A percentile compares a stretch with the other conserved stretches of the same genome.
Conservation (phyloP, 2,888 invertebrate species). For the Cosmorhoe ocellata region DNA sequence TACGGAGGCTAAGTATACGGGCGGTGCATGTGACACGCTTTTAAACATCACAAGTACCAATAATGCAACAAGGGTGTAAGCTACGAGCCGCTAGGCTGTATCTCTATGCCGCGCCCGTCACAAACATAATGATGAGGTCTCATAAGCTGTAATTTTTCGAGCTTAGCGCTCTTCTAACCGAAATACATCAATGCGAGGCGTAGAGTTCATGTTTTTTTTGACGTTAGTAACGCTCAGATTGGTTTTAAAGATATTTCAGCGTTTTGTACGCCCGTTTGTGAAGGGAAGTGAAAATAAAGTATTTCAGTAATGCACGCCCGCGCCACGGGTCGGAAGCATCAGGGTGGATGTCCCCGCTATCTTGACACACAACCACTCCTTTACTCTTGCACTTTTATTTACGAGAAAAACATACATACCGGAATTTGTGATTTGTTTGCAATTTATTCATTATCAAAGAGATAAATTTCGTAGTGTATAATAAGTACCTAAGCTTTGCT, state of each 20-base stretch:
- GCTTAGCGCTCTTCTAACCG: too few species aligned
- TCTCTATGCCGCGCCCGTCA: too few species aligned
- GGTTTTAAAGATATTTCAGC: conserved; percentile 12
- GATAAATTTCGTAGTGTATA: too few species aligned
- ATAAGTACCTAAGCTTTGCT: too few species aligned
- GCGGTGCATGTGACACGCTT: conserved; percentile 35
- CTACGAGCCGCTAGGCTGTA: too few species aligned
- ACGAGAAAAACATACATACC: conserved; percentile 55
- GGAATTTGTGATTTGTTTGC: conserved; percentile 50
- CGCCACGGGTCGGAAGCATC: conserved; percentile 58
- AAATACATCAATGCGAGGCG: too few species aligned
- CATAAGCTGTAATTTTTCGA: too few species aligned
- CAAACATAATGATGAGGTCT: too few species aligned
- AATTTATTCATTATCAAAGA: conserved; percentile 5
- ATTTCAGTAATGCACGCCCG: conserved; percentile 61
- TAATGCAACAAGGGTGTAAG: too few species aligned
- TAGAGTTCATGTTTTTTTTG: too few species aligned
- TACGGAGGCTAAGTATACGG: conserved; percentile 45
- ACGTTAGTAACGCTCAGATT: too few species aligned
- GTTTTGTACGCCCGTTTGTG: conserved; percentile 44
- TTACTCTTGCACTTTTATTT: conserved; percentile 64
- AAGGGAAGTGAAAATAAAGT: conserved; percentile 58
- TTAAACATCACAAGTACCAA: too few species aligned
- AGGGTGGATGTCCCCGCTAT: conserved; percentile 63
- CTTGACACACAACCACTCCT: conserved; percentile 68